Conservation (phyloP, 1,140 invertebrate species). For the Capitella teleta region DNA sequence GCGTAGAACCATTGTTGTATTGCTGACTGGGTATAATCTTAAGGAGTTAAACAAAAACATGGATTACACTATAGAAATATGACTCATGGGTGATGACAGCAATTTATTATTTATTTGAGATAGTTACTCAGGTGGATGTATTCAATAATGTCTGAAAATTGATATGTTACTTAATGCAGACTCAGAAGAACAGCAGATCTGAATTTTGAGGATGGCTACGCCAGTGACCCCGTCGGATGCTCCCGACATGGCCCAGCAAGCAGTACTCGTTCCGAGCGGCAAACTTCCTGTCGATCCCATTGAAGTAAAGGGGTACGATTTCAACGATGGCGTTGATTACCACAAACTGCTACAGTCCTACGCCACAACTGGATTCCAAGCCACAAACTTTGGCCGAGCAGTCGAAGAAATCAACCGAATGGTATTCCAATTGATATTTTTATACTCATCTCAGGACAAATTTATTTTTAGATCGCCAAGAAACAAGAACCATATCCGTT, state of each 20-base stretch:
- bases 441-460: background rate
- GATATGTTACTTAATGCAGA: too few relatives aligned
- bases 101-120: too few relatives aligned
- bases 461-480: conserved; percentile 25
- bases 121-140: too few relatives aligned
- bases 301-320: conserved; percentile 66
- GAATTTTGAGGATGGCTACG: too few relatives aligned
- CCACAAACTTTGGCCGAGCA: conserved; percentile 83
- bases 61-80: too few relatives aligned
- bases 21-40: too few relatives aligned
- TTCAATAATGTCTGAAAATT: too few relatives aligned
- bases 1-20: too few relatives aligned
- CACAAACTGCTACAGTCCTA: conserved; percentile 71
- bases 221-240: background rate
- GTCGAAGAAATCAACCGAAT: conserved; percentile 86
- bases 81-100: too few relatives aligned
- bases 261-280: conserved; percentile 7
- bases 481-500: conserved; percentile 19
- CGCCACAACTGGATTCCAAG: conserved; percentile 80
- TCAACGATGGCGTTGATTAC: conserved; percentile 83
- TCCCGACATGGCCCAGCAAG: conserved; percentile 1
- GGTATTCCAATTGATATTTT: conserved; percentile 45
- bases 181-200: too few relatives aligned
- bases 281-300: conserved; percentile 8
- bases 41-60: too few relatives aligned